Conservation (phyloP, 2,888 invertebrate species). For the Galeopsomyia nigrocyanea region DNA sequence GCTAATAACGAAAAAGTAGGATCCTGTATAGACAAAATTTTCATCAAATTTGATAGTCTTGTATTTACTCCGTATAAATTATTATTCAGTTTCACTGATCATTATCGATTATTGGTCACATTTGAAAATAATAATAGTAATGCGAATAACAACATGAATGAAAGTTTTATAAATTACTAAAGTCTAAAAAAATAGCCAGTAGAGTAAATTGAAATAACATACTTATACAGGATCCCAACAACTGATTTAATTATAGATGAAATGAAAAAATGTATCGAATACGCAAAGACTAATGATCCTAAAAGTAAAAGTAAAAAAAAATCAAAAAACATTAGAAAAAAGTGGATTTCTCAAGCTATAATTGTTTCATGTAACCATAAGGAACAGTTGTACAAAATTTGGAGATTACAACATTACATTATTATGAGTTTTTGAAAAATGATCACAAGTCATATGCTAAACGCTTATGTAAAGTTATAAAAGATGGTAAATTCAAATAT, state of each 20-base stretch:
- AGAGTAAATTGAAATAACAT: background rate
- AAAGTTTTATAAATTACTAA: conserved; percentile 7
- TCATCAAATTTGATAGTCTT: background rate
- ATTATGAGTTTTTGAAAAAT: no score
- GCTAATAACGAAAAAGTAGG: background rate
- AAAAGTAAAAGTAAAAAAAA: conserved; percentile 1
- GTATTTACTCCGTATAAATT: background rate
- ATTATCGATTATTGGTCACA: conserved; percentile 10
- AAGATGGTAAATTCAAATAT: no score
- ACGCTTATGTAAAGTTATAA: no score
- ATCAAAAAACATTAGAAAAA: background rate
- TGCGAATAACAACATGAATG: no score
- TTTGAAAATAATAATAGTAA: no score
- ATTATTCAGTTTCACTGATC: conserved; percentile 8
- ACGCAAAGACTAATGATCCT: background rate
- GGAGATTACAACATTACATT: no score
- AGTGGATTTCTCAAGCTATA: conserved; percentile 18
- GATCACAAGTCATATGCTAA: no score
- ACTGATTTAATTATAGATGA: background rate
- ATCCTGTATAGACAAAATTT: conserved; percentile 20
- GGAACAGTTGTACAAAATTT: conserved; percentile 11
- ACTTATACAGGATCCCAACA: background rate
- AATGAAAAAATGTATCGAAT: background rate
- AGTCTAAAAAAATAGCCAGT: conserved; percentile 12
- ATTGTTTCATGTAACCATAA: conserved; percentile 9